A percentile compares a stretch with the other conserved stretches of the same genome.
These are phyloP conservation scores for Poliocrania exsul DNA, from an alignment of 2,797 vertebrate genomes.

Conservation along the genomic window DNA sequence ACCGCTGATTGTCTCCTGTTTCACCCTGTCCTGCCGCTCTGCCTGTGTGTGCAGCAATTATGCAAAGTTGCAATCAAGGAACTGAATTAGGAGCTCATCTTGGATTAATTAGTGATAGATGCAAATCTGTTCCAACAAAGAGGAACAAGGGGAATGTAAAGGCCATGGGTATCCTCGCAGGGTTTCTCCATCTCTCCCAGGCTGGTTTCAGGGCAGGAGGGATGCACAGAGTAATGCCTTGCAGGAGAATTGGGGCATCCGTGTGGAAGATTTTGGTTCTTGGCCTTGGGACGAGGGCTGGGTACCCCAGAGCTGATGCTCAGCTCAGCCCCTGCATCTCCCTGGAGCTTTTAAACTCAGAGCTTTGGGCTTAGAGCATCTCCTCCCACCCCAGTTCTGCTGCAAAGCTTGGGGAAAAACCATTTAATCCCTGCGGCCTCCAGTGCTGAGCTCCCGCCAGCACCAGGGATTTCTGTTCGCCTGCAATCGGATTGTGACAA, in stretches of 20 bases:
- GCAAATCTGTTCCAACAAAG: slow-evolving; percentile 38
- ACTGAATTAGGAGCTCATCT: slow-evolving; percentile 62
- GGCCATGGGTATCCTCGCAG: neutral
- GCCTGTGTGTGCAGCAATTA: slow-evolving; percentile 28
- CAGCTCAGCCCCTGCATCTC: neutral
- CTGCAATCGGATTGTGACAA: slow-evolving; percentile 28
- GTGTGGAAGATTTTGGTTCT: neutral
- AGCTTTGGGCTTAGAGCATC: neutral
- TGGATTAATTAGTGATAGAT: slow-evolving; percentile 66
- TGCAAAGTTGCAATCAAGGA: slow-evolving; percentile 70
- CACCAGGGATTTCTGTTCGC: neutral
- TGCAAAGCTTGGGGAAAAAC: slow-evolving; percentile 12
- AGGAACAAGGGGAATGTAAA: neutral
- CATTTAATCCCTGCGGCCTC: slow-evolving; percentile 11
- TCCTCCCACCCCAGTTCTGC: neutral
- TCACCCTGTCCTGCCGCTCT: neutral
- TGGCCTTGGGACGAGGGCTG: neutral
- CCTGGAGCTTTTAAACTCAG: neutral
- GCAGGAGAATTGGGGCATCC: neutral
- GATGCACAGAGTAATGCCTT: neutral
- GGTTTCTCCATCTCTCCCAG: neutral
- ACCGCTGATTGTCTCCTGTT: slow-evolving; percentile 1
- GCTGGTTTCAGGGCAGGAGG: neutral
- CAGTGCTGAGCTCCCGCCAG: neutral
- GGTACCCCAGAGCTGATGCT: neutral